phyloP scores from a whole-genome alignment of 2,888 invertebrate genomes.

The Protonemura montana region DNA sequence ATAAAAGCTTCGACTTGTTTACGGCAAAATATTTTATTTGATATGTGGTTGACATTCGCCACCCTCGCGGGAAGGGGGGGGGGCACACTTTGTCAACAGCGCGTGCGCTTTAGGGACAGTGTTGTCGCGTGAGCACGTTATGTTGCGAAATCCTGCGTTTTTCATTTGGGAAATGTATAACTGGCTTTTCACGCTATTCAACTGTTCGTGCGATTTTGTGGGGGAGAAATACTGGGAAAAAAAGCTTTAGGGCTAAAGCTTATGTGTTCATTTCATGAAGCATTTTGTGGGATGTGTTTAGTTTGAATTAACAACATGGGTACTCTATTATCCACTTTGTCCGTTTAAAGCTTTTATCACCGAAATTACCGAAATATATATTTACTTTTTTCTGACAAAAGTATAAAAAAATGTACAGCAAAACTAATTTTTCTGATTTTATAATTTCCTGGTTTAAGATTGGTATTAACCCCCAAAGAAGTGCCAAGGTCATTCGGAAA shows the following conservation, averaged over 20 bases:
- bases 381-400: no score
- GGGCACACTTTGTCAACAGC: neutral
- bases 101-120: neutral
- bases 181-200: slow-evolving; percentile 2
- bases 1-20: slow-evolving; percentile 4
- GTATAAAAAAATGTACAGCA: no score
- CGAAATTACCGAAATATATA: no score
- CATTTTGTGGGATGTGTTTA: neutral
- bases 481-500: no score
- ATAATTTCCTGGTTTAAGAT: no score
- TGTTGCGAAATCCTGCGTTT: neutral
- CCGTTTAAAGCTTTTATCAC: neutral
- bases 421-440: no score
- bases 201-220: neutral
- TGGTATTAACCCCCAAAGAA: no score
- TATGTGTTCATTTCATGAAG: neutral
- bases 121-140: neutral
- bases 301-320: neutral
- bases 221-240: neutral
- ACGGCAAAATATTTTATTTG: neutral
- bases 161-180: slow-evolving; percentile 12
- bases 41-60: neutral
- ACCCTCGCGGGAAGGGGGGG: no score
- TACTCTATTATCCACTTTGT: neutral
- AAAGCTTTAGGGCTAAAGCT: neutral